These are phyloP conservation scores for Elephantulus edwardii DNA, from an alignment of 2,113 vertebrate genomes.

Conservation along the genomic window DNA sequence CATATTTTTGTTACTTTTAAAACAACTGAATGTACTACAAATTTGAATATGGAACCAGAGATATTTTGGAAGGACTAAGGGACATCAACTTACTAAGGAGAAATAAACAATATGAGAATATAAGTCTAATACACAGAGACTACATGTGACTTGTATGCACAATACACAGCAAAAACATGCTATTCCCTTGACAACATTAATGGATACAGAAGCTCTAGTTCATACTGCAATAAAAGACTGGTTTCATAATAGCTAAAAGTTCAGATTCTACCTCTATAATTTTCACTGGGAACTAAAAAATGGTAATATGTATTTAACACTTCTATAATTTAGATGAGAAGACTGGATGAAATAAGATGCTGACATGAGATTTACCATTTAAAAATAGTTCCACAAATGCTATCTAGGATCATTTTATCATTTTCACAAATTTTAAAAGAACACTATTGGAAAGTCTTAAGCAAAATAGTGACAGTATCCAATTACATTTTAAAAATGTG, in stretches of 20 bases:
- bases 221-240: background rate
- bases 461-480: background rate
- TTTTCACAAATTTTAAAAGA: background rate
- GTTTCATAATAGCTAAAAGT: background rate
- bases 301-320: background rate
- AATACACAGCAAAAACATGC: background rate
- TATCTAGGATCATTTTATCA: background rate
- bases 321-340: background rate
- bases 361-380: background rate
- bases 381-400: conserved; percentile 4
- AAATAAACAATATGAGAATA: background rate
- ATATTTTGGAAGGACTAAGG: background rate
- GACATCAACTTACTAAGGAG: background rate
- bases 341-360: background rate
- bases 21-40: background rate
- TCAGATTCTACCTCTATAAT: background rate
- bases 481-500: background rate
- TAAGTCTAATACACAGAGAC: background rate
- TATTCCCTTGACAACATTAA: background rate
- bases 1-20: background rate
- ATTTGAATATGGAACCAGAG: background rate
- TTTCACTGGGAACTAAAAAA: background rate
- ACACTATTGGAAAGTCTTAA: background rate
- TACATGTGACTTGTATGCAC: background rate
- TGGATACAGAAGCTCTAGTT: background rate